Conservation (phyloP, 1,140 invertebrate species). For the Cydia splendana region DNA sequence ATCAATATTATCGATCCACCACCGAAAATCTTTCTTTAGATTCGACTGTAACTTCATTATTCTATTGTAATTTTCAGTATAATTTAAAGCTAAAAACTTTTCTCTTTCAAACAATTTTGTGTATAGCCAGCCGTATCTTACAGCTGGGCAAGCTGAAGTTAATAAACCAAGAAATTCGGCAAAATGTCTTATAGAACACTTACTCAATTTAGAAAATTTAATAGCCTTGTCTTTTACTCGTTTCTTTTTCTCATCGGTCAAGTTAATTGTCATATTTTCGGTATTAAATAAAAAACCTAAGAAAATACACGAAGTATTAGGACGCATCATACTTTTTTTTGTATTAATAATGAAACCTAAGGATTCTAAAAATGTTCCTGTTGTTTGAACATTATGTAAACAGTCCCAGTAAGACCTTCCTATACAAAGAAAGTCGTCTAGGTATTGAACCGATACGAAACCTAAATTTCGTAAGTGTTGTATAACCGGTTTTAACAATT, state of each 20-base stretch:
- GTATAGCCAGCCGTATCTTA: conserved; percentile 25
- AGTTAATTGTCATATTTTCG: conserved; percentile 19
- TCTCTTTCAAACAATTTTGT: conserved; percentile 23
- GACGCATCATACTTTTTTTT: conserved; percentile 26
- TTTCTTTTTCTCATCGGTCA: conserved; percentile 33
- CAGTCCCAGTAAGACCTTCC: conserved; percentile 13
- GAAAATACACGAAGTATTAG: conserved; percentile 23
- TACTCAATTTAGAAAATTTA: conserved; percentile 18
- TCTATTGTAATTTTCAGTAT: conserved; percentile 1
- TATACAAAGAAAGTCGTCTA: conserved; percentile 36
- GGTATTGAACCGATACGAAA: conserved; percentile 28
- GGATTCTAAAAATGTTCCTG: neutral
- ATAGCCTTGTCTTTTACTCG: conserved; percentile 2
- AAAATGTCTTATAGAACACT: conserved; percentile 24
- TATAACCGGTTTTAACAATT: conserved; percentile 33
- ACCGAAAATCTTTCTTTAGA: neutral
- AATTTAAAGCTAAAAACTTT: conserved; percentile 23
- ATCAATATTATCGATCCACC: neutral
- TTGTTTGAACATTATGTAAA: conserved; percentile 21
- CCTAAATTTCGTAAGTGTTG: conserved; percentile 26
- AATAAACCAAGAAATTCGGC: conserved; percentile 23
- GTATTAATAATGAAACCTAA: conserved; percentile 36
- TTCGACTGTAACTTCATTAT: neutral
- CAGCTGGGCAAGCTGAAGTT: conserved; percentile 30
- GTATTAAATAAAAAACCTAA: conserved; percentile 35